Percentiles rank a stretch among this genome's conserved stretches.
phyloP scores from a whole-genome alignment of 2,113 vertebrate genomes.

The Marmota monax region DNA sequence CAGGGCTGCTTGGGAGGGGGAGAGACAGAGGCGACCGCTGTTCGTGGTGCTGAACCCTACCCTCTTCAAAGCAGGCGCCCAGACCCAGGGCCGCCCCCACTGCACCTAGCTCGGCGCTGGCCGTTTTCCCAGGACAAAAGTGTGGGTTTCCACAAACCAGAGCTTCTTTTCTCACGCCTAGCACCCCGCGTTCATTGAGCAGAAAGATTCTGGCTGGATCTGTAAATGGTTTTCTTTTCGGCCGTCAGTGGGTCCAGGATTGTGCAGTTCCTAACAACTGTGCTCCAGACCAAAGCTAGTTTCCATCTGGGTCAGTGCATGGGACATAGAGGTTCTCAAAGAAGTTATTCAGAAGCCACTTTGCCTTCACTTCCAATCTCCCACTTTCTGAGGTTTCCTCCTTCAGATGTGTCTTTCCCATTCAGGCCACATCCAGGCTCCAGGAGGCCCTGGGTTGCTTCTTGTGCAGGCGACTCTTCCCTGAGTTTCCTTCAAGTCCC shows the following conservation, averaged over 20 bases:
- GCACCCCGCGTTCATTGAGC: constrained; percentile 35
- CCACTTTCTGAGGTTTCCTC: constrained; percentile 7
- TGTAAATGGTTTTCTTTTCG: constrained; percentile 34
- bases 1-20: background rate
- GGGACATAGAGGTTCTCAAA: constrained; percentile 32
- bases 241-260: constrained; percentile 18
- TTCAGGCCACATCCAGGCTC: constrained; percentile 4
- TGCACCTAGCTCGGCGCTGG: background rate
- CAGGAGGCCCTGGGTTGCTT: background rate
- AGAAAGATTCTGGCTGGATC: constrained; percentile 54
- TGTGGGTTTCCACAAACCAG: constrained; percentile 32
- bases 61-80: background rate
- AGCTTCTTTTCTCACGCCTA: constrained; percentile 7
- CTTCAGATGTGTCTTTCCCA: background rate
- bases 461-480: background rate
- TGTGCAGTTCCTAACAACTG: constrained; percentile 17
- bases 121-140: background rate
- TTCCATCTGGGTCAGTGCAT: constrained; percentile 43
- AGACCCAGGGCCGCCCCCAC: background rate
- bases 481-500: background rate
- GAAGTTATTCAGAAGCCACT: constrained; percentile 65
- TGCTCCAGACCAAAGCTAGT: constrained; percentile 28
- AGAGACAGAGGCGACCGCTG: constrained; percentile 46
- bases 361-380: constrained; percentile 2
- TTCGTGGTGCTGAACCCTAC: constrained; percentile 75